Evolutionary conservation across 2,797 vertebrate genomes (phyloP), one percentile per base, ranked within the genome.

Genomic region (Thamnophis elegans): DNA sequence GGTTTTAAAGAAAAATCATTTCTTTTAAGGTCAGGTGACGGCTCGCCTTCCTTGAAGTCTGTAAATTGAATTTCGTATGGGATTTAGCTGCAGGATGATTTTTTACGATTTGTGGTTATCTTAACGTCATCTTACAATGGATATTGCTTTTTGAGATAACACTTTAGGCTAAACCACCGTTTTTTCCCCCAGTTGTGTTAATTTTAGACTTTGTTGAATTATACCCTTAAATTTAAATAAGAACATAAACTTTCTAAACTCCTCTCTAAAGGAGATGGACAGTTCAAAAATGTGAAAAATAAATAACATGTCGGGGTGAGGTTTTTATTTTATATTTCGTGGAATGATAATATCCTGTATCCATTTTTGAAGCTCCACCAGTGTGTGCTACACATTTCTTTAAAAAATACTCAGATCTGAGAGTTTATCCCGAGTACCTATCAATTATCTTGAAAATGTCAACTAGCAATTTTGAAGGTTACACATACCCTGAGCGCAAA

Each of bases 381-480:
- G 0, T 0, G 0, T 6, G 73, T 3, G 0, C 4, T 9, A 1
- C 2, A 28, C 6, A 13, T n/a, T 3, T 47, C 47, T 47, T 47
- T 47, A 47, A 47, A 47, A 47, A 47, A 47, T 47, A 3, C 0
- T 26, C 0, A 0, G 11, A n/a, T 36, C 32, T 11, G 1, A 94
- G 68, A 2, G 56, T 9, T 0, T 0, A n/a, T 62, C 0, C 32
- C 0, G 0, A 28, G 54, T 1, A 6, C n/a, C 53, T 78, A 51
- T 51, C 0, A 0, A 91, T 91, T 55, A 53, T 32, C 0, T 3
- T 0, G 86, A 90, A 88, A 18, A 25, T 42, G 32, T 1, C 0
- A 0, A 25, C 25, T 2, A 0, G 13, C 16, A 26, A 12, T 12
- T 92, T 91, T 0, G 0, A 56, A 0, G 8, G 25, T 6, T 1